These are phyloP conservation scores for Lindbergichthys nudifrons DNA, from an alignment of 2,797 vertebrate genomes.

Conservation along the genomic window DNA sequence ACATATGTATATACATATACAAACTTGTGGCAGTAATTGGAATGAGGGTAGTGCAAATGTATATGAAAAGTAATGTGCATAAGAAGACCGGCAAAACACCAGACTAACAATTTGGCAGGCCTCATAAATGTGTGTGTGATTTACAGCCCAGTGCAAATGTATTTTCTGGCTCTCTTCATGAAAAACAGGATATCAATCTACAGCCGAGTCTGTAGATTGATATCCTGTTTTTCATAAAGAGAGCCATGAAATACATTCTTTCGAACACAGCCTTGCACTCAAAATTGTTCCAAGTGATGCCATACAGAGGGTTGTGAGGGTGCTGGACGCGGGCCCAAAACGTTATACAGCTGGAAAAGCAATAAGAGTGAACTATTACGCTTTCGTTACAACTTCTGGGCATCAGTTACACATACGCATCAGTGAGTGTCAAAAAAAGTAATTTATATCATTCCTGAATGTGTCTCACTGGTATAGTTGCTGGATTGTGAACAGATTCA, in stretches of 20 bases:
- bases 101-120: constrained; percentile 38
- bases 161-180: not conserved
- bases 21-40: not conserved
- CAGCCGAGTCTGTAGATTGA: constrained; percentile 35
- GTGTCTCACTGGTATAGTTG: constrained; percentile 48
- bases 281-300: constrained; percentile 45
- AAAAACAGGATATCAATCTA: not conserved
- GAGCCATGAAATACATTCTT: constrained; percentile 55
- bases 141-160: constrained; percentile 22
- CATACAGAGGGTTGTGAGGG: constrained; percentile 32
- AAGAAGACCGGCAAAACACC: not conserved
- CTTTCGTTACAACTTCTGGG: constrained; percentile 54
- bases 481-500: constrained; percentile 58
- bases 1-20: not conserved
- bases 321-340: constrained; percentile 43
- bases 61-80: not conserved
- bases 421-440: constrained; percentile 19
- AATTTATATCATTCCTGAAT: constrained; percentile 42
- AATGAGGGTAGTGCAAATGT: not conserved
- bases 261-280: constrained; percentile 35
- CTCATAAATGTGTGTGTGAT: constrained; percentile 61
- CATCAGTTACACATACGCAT: constrained; percentile 36
- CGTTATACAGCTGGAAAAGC: constrained; percentile 46
- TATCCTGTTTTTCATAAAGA: constrained; percentile 38
- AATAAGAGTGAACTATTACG: constrained; percentile 43